Evolutionary conservation across 1,140 invertebrate genomes (phyloP), one percentile per base, ranked within the genome.

Genomic region (Sogatella furcifera): DNA sequence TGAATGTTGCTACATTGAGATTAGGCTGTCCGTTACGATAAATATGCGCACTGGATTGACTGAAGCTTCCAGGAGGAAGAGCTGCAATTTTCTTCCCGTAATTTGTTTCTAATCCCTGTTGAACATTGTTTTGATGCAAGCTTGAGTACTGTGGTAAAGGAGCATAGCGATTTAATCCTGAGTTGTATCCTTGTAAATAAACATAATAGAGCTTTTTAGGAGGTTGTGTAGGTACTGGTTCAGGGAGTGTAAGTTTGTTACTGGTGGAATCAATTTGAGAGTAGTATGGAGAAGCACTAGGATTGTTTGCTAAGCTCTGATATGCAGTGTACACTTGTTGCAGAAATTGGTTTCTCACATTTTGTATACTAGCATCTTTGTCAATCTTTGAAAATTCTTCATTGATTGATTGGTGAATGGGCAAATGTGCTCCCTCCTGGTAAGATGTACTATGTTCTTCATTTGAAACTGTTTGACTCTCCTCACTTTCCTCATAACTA

Each of bases 241-340:
- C 46, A 10, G 24, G 38, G 9, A 14, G 15, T n/a, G 5, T 9
- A 21, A 41, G 9, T 19, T 49, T 31, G 8, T 19, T n/a, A 21
- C 54, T 54, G 21, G 14, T 55, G 10, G 53, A 22, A 49, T 49
- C 21, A 22, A 22, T 17, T 19, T 13, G 15, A 22, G 46, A 19
- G 46, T 49, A 49, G 15, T 49, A 22, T 49, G 46, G 15, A 49
- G 15, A 49, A 19, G 46, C 38, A 52, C 24, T 59, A 3, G 54
- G n/a, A 53, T 53, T 41, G 43, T 59, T 59, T 24, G 56, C 52
- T 49, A 61, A 34, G 28, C 41, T 61, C 5, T 63, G 62, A 55
- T 65, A 65, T 1, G 64, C 60, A 4, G 57, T 42, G 6, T 55
- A 41, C 0, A 65, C 57, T 42, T 62, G 60, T 31, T 62, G 64